phyloP scores from a whole-genome alignment of 2,888 invertebrate species.

The Pterostichus niger region DNA sequence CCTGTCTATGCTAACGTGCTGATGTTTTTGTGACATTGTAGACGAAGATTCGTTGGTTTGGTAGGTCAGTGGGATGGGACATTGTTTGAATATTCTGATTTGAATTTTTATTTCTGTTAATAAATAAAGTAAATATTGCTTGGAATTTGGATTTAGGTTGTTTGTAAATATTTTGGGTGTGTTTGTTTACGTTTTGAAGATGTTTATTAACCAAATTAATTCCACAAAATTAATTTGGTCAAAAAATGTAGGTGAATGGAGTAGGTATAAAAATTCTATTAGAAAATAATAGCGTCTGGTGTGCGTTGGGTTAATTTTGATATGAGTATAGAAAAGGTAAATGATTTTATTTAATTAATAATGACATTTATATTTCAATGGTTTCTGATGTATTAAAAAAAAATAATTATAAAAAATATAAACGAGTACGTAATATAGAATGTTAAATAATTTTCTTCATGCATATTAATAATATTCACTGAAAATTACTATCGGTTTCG shows the following conservation, averaged over 20 bases:
- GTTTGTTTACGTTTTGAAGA: neutral
- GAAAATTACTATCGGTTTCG: too few relatives aligned
- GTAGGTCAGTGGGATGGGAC: constrained; percentile 37
- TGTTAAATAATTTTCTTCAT: neutral
- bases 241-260: neutral
- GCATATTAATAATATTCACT: too few relatives aligned
- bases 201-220: neutral
- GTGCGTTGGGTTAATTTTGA: too few relatives aligned
- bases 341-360: too few relatives aligned
- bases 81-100: constrained; percentile 7
- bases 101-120: neutral
- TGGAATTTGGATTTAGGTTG: neutral
- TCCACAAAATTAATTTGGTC: too few relatives aligned
- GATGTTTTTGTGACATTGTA: constrained; percentile 6
- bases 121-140: constrained; percentile 2
- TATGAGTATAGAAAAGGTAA: too few relatives aligned
- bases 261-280: too few relatives aligned
- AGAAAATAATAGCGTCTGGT: too few relatives aligned
- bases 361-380: too few relatives aligned
- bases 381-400: too few relatives aligned
- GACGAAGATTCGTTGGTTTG: constrained; percentile 25
- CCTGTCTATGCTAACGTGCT: neutral
- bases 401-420: too few relatives aligned
- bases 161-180: neutral
- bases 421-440: too few relatives aligned